Evolutionary conservation across 1,140 invertebrate species (phyloP).

Genomic region (Calosoma granatense): DNA sequence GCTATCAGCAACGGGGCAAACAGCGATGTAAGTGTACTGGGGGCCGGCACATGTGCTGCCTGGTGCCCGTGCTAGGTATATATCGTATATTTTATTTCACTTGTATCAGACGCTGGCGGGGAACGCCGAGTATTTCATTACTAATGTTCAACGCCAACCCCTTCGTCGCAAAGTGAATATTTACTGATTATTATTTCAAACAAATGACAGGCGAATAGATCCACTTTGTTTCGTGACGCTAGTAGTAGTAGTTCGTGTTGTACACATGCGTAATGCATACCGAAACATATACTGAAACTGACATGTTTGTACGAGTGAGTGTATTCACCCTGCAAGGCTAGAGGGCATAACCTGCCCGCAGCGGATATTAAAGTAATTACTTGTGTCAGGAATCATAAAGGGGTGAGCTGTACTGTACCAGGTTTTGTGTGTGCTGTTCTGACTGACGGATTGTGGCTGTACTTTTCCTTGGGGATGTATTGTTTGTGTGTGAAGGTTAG

Average conservation of each 20-base stretch:
- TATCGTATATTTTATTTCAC: background rate
- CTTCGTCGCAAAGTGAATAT: background rate
- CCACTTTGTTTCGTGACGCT: background rate
- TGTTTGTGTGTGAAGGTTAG: background rate
- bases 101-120: background rate
- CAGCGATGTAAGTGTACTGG: background rate
- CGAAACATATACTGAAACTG: too few relatives aligned
- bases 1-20: too few relatives aligned
- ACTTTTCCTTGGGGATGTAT: slow-evolving; percentile 5
- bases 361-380: slow-evolving; percentile 8
- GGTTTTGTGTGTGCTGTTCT: background rate
- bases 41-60: too few relatives aligned
- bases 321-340: too few relatives aligned
- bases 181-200: background rate
- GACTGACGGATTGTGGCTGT: background rate
- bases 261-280: background rate
- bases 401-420: background rate
- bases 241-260: background rate
- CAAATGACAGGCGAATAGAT: background rate
- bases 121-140: background rate
- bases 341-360: too few relatives aligned
- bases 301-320: too few relatives aligned
- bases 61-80: background rate
- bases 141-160: background rate
- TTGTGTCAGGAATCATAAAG: slow-evolving; percentile 7